phyloP scores from a whole-genome alignment of 2,797 vertebrate genomes.

The Lates japonicus region DNA sequence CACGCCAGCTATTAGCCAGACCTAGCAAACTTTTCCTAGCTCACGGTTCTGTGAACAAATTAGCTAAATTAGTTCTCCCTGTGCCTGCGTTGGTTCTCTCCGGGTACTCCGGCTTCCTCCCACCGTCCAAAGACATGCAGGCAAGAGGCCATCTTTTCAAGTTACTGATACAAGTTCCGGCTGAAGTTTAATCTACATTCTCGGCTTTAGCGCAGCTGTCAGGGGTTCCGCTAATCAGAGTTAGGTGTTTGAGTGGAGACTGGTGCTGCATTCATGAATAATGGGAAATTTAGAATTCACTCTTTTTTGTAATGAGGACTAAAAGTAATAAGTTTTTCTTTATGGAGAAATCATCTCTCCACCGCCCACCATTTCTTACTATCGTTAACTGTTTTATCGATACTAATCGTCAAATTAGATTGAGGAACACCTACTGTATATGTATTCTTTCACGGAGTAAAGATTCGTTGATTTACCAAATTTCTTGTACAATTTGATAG shows the following conservation, averaged over 20 bases:
- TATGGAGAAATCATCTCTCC: neutral
- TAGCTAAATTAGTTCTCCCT: neutral
- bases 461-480: neutral
- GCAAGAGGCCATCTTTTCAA: neutral
- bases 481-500: neutral
- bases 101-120: too few species aligned
- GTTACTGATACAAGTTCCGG: neutral
- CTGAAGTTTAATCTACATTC: neutral
- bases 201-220: neutral
- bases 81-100: too few species aligned
- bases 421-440: neutral
- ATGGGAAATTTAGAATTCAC: neutral
- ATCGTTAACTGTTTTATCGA: neutral
- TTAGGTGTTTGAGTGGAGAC: neutral
- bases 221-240: neutral
- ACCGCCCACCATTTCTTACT: neutral
- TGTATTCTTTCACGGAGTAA: neutral
- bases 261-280: slow-evolving; percentile 5
- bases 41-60: too few species aligned
- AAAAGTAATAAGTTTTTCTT: neutral
- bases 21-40: neutral
- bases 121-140: too few species aligned
- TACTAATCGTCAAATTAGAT: neutral
- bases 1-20: neutral
- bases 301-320: neutral